A percentile compares a stretch with the other conserved stretches of the same genome.
phyloP scores from a whole-genome alignment of 2,888 invertebrate species.

The Seira ritae region DNA sequence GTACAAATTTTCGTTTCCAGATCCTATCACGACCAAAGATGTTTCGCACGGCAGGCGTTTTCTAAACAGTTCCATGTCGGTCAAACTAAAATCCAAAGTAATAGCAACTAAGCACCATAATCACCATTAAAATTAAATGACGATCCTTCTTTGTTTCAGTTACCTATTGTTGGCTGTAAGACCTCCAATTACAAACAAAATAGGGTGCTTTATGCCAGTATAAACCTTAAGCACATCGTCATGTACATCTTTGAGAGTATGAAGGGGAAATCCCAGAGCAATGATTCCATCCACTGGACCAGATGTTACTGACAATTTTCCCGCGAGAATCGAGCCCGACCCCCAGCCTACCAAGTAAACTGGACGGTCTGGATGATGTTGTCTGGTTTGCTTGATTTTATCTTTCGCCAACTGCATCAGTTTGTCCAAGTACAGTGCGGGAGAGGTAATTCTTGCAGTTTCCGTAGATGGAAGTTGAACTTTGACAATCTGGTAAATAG shows the following conservation, averaged over 20 bases:
- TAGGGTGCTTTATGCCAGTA: conserved; percentile 84
- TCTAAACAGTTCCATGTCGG: conserved; percentile 86
- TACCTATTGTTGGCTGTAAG: conserved; percentile 81
- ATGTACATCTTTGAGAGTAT: conserved; percentile 84
- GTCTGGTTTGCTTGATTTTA: conserved; percentile 84
- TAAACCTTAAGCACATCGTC: conserved; percentile 87
- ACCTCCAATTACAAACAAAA: conserved; percentile 88
- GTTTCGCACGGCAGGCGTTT: conserved; percentile 84
- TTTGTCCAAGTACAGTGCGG: conserved; percentile 76
- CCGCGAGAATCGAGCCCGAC: conserved; percentile 85
- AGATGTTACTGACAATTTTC: conserved; percentile 76
- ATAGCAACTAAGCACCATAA: too few relatives aligned
- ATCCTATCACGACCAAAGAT: conserved; percentile 86
- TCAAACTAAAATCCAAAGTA: conserved; percentile 81
- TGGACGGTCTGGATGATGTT: conserved; percentile 82
- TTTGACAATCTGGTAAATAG: too few relatives aligned
- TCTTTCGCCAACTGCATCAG: conserved; percentile 82
- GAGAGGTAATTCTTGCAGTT: too few relatives aligned
- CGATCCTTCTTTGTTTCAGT: too few relatives aligned
- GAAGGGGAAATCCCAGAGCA: conserved; percentile 86
- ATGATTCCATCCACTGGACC: conserved; percentile 82
- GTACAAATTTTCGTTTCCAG: conserved; percentile 85
- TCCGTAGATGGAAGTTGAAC: neutral
- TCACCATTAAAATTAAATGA: too few relatives aligned
- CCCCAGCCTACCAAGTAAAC: conserved; percentile 87